phyloP scores from a whole-genome alignment of 2,888 invertebrate species.

The Orthosia gothica region DNA sequence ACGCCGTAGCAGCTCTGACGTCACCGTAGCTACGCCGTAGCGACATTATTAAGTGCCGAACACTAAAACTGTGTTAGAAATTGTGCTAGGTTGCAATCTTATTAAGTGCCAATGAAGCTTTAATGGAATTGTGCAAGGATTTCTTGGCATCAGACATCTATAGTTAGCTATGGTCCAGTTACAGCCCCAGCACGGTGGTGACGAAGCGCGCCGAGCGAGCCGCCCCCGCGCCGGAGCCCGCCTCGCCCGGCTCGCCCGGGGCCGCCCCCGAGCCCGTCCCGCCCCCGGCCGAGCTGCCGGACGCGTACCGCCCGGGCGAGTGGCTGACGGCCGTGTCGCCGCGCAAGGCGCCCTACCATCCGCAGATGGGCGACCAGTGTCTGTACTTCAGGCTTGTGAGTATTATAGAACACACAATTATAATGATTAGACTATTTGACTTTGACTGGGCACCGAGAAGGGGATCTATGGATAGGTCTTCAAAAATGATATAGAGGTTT shows the following conservation, averaged over 20 bases:
- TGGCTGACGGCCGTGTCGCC: constrained; percentile 98
- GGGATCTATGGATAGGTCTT: no score
- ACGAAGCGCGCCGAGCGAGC: constrained; percentile 50
- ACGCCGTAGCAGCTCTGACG: no score
- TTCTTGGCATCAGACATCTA: neutral
- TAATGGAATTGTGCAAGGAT: no score
- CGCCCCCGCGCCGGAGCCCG: constrained; percentile 26
- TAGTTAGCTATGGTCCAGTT: constrained; percentile 43
- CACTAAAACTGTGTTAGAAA: no score
- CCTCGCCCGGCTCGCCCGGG: constrained; percentile 27
- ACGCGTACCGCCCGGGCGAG: constrained; percentile 96
- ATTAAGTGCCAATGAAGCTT: no score
- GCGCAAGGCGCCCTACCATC: constrained; percentile 98
- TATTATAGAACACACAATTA: neutral
- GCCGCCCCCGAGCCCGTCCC: constrained; percentile 5
- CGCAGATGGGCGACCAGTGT: constrained; percentile 98
- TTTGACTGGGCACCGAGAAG: no score
- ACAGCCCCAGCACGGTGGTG: constrained; percentile 63
- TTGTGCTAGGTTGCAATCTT: no score
- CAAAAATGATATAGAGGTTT: no score
- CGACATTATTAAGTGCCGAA: no score
- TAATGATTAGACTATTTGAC: no score
- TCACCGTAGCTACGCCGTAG: no score
- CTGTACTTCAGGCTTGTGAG: constrained; percentile 93
- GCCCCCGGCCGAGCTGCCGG: constrained; percentile 92